Evolutionary conservation across 2,888 invertebrate species (phyloP).

Genomic region (Hermaeophaga mercurialis): DNA sequence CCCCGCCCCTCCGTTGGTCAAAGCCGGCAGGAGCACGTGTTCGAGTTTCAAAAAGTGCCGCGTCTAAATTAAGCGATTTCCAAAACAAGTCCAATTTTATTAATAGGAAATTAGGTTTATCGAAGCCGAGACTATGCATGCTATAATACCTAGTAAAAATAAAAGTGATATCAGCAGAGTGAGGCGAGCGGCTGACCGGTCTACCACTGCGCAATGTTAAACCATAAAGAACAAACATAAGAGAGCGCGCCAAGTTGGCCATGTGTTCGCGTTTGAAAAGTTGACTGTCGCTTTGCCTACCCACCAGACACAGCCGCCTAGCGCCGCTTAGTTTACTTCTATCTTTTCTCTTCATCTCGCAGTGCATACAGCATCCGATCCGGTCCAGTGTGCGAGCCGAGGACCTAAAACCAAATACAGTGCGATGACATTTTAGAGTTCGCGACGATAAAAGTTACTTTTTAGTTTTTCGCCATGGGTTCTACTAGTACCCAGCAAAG

Average conservation of each 20-base stretch:
- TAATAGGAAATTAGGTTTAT: slow-evolving; percentile 25
- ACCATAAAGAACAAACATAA: slow-evolving; percentile 31
- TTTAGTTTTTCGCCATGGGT: slow-evolving; percentile 29
- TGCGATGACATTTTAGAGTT: slow-evolving; percentile 37
- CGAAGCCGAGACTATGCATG: too few relatives aligned
- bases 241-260: slow-evolving; percentile 34
- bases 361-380: slow-evolving; percentile 37
- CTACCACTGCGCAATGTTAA: slow-evolving; percentile 26
- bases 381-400: slow-evolving; percentile 27
- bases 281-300: slow-evolving; percentile 26
- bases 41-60: slow-evolving; percentile 1
- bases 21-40: slow-evolving; percentile 3
- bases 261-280: slow-evolving; percentile 39
- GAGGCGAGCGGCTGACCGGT: slow-evolving; percentile 27
- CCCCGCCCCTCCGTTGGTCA: slow-evolving; percentile 2
- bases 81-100: slow-evolving; percentile 23
- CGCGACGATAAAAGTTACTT: slow-evolving; percentile 22
- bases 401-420: slow-evolving; percentile 16
- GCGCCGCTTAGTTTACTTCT: slow-evolving; percentile 24
- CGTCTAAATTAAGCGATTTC: slow-evolving; percentile 17
- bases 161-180: slow-evolving; percentile 27
- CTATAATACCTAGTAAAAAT: slow-evolving; percentile 24
- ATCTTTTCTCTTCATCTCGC: slow-evolving; percentile 15
- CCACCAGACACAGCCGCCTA: slow-evolving; percentile 25
- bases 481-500: slow-evolving; percentile 24